Evolutionary conservation across 2,113 vertebrate species (phyloP).

Genomic region (Falcunculus frontatus): DNA sequence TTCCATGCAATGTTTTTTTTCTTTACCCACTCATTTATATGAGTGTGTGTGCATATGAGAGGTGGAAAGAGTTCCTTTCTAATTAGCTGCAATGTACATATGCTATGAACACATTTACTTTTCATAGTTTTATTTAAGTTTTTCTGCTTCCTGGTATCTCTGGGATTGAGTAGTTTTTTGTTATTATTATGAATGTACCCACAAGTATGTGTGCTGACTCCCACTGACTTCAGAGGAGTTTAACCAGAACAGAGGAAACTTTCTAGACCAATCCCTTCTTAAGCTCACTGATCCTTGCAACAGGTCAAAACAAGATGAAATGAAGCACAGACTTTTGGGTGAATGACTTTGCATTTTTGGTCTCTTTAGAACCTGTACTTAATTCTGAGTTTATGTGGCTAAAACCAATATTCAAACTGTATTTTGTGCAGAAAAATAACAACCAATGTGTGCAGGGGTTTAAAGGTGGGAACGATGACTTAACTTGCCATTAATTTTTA

Average conservation of each 20-base stretch:
- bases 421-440: not conserved
- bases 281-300: not conserved
- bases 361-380: not conserved
- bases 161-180: not conserved
- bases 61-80: not conserved
- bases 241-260: not conserved
- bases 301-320: not conserved
- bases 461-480: not conserved
- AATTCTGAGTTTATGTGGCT: not conserved
- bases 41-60: not conserved
- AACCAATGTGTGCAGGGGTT: not conserved
- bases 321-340: not conserved
- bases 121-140: not conserved
- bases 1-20: not conserved
- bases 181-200: not conserved
- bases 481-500: not conserved
- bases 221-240: not conserved
- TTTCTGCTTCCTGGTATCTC: not conserved
- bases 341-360: not conserved
- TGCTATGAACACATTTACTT: not conserved
- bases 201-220: not conserved
- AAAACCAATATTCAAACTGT: not conserved
- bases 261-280: not conserved
- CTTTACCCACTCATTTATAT: not conserved
- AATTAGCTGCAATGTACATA: not conserved